phyloP scores from a whole-genome alignment of 2,113 vertebrate species.

The Otolemur garnettii region DNA sequence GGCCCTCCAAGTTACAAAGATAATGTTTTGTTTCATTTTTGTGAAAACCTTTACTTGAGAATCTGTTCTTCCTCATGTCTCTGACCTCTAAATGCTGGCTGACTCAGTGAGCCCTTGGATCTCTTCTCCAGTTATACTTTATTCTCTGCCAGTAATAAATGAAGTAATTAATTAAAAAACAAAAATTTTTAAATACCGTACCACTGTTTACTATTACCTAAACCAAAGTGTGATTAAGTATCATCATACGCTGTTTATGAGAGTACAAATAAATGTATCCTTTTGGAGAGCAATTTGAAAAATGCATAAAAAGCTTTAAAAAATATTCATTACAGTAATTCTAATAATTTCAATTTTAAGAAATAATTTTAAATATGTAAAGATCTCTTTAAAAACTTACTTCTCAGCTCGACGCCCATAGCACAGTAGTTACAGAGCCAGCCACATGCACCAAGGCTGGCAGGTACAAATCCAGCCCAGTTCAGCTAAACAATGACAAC shows the following conservation, averaged over 20 bases:
- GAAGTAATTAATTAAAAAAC: not conserved
- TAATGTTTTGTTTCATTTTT: not conserved
- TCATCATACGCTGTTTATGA: not conserved
- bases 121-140: too few species aligned
- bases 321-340: slow-evolving; percentile 4
- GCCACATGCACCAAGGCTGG: too few species aligned
- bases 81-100: too few species aligned
- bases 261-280: not conserved
- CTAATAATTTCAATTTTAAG: not conserved
- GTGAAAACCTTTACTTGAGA: slow-evolving; percentile 13
- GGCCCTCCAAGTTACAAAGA: not conserved
- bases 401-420: not conserved
- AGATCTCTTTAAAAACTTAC: not conserved
- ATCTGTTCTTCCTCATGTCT: too few species aligned
- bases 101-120: too few species aligned
- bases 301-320: not conserved
- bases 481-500: too few species aligned
- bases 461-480: too few species aligned
- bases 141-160: too few species aligned
- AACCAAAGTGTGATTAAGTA: not conserved
- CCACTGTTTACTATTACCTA: not conserved
- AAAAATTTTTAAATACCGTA: not conserved
- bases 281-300: slow-evolving; percentile 27
- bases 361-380: slow-evolving; percentile 36
- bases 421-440: too few species aligned